Percentiles rank a stretch among this genome's conserved stretches.
Conservation (phyloP, 2,113 vertebrate species). For the Ardeotis arabs region DNA sequence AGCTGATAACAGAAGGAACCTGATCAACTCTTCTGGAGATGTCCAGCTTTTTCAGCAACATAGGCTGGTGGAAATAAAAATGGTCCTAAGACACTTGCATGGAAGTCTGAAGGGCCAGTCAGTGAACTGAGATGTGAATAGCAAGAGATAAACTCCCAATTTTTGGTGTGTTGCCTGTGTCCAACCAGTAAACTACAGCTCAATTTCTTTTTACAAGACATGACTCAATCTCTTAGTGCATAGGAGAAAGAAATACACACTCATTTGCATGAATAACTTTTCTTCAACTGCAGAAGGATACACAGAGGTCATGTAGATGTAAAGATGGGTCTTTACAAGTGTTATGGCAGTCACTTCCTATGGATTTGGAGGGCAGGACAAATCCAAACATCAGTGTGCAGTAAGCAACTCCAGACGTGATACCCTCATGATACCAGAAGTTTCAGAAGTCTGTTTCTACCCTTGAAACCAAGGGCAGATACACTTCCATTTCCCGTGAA, state of each 20-base stretch:
- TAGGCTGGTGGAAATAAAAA: not conserved
- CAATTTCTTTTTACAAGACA: not conserved
- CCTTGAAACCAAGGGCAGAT: not conserved
- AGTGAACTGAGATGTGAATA: not conserved
- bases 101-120: not conserved
- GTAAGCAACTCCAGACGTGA: accelerated
- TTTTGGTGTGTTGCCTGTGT: not conserved
- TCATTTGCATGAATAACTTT: not conserved
- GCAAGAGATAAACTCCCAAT: not conserved
- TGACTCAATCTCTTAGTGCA: not conserved
- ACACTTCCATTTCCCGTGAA: not conserved
- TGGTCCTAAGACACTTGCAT: not conserved
- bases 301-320: not conserved
- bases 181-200: not conserved
- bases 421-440: not conserved
- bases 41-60: not conserved
- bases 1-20: not conserved
- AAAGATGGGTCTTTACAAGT: not conserved
- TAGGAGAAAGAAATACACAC: not conserved
- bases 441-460: not conserved
- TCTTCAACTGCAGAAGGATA: not conserved
- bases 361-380: not conserved
- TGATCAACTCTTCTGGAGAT: accelerated
- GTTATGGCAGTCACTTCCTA: not conserved
- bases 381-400: not conserved